phyloP scores from a whole-genome alignment of 2,113 vertebrate species.

The Nibea coibor region DNA sequence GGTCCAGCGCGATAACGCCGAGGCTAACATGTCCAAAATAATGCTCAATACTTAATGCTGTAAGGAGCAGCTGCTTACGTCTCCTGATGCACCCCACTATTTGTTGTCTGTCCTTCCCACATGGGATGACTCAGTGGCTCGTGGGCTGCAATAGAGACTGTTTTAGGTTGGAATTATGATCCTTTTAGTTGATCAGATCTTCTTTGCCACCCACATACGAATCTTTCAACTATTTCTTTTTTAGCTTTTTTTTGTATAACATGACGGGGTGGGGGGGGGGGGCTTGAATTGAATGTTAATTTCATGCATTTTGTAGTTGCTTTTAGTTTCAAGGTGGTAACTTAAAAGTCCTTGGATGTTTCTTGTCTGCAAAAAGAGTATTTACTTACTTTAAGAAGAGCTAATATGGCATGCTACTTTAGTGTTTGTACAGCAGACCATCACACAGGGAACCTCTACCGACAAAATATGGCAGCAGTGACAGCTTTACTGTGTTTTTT shows the following conservation, averaged over 20 bases:
- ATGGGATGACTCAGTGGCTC: constrained; percentile 62
- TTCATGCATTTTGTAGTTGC: constrained; percentile 37
- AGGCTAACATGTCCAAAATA: constrained; percentile 8
- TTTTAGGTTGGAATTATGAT: constrained; percentile 54
- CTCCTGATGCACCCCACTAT: constrained; percentile 37
- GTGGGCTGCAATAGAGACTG: constrained; percentile 39
- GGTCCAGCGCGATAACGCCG: constrained; percentile 24
- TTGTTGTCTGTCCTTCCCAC: constrained; percentile 44
- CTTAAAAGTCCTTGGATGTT: constrained; percentile 29
- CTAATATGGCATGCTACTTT: constrained; percentile 25
- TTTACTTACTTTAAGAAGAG: constrained; percentile 33
- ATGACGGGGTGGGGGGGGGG: neutral
- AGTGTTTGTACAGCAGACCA: constrained; percentile 7
- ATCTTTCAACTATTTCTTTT: constrained; percentile 13
- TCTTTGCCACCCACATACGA: constrained; percentile 44
- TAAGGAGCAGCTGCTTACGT: constrained; percentile 23
- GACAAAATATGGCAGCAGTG: neutral
- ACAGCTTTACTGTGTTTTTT: constrained; percentile 19
- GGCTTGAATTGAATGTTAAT: constrained; percentile 13
- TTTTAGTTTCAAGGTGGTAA: constrained; percentile 44
- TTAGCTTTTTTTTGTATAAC: constrained; percentile 35
- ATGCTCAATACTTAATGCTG: constrained; percentile 13
- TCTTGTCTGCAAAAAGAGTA: constrained; percentile 15
- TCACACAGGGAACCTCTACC: neutral
- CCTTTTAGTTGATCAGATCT: constrained; percentile 55